Conservation (phyloP, 92 coral and sea anemone species). For the Montipora capitata region DNA sequence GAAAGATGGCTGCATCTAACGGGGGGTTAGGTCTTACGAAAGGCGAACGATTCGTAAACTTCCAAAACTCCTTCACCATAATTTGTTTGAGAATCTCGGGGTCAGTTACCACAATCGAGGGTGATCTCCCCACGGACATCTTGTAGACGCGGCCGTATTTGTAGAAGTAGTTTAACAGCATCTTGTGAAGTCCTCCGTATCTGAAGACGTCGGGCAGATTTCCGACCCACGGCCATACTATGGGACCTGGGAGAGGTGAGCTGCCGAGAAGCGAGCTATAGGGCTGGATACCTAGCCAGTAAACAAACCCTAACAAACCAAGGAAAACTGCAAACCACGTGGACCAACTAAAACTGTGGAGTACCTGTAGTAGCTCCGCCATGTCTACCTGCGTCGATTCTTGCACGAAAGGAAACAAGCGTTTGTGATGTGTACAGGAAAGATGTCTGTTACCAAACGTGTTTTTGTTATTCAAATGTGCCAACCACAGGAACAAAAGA, state of each 20-base stretch:
- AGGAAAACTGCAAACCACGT: constrained; percentile 34
- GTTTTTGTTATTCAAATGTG: too few relatives aligned
- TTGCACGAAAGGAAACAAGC: too few relatives aligned
- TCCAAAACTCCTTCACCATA: constrained; percentile 76
- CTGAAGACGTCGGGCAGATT: constrained; percentile 51
- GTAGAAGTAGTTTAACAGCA: constrained; percentile 73
- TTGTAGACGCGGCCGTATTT: constrained; percentile 81
- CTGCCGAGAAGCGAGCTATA: constrained; percentile 61
- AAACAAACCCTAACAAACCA: constrained; percentile 48
- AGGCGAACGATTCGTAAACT: constrained; percentile 83
- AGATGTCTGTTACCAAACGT: too few relatives aligned
- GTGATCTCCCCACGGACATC: constrained; percentile 60
- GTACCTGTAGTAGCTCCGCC: neutral
- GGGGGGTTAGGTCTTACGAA: constrained; percentile 77
- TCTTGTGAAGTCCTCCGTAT: constrained; percentile 82
- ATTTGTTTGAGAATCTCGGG: constrained; percentile 85
- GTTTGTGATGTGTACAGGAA: too few relatives aligned
- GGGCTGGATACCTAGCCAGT: constrained; percentile 78
- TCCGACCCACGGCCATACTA: constrained; percentile 86
- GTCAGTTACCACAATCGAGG: constrained; percentile 69
- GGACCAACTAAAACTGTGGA: constrained; percentile 7
- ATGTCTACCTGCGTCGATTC: constrained; percentile 18
- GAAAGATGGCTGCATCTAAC: constrained; percentile 31
- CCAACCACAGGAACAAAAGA: too few relatives aligned
- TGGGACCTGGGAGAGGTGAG: constrained; percentile 72